These are phyloP conservation scores for Antennarius striatus DNA, from an alignment of 2,113 vertebrate species.

Conservation along the genomic window DNA sequence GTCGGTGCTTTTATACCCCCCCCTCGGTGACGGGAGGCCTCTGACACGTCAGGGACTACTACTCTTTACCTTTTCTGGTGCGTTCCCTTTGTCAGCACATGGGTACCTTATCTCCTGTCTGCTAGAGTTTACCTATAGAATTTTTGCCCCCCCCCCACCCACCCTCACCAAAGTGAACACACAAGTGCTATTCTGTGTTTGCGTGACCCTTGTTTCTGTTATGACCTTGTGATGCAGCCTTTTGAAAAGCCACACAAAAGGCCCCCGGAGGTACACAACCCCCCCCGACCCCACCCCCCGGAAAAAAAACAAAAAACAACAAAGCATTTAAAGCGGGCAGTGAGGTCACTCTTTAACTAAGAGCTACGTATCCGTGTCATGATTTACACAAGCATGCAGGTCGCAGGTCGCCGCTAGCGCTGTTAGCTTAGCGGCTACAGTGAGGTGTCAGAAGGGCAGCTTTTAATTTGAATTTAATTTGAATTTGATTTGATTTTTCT, in stretches of 20 bases:
- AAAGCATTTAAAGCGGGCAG: slow-evolving; percentile 52
- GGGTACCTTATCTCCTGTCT: slow-evolving; percentile 64
- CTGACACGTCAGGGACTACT: slow-evolving; percentile 62
- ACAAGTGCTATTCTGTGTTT: slow-evolving; percentile 64
- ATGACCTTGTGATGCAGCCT: slow-evolving; percentile 67
- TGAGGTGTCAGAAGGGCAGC: too few relatives aligned
- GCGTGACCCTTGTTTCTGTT: slow-evolving; percentile 57
- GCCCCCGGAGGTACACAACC: slow-evolving; percentile 50
- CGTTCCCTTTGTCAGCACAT: slow-evolving; percentile 63
- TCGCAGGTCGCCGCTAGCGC: too few relatives aligned
- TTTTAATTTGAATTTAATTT: too few relatives aligned
- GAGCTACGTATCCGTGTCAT: slow-evolving; percentile 5
- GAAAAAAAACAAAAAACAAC: slow-evolving; percentile 45
- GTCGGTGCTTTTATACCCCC: slow-evolving; percentile 73
- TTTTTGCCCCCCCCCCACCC: slow-evolving; percentile 4
- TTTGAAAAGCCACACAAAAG: slow-evolving; percentile 72
- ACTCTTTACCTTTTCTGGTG: slow-evolving; percentile 74
- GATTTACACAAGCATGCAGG: slow-evolving; percentile 9
- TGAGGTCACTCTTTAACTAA: slow-evolving; percentile 24
- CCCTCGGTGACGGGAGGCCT: slow-evolving; percentile 48
- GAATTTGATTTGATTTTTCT: too few relatives aligned
- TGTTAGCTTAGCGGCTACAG: too few relatives aligned
- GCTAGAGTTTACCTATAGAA: slow-evolving; percentile 81
- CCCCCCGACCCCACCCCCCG: slow-evolving; percentile 27
- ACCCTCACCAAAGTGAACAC: slow-evolving; percentile 37